phyloP scores from a whole-genome alignment of 2,888 invertebrate species.

The Cheilosia soror region DNA sequence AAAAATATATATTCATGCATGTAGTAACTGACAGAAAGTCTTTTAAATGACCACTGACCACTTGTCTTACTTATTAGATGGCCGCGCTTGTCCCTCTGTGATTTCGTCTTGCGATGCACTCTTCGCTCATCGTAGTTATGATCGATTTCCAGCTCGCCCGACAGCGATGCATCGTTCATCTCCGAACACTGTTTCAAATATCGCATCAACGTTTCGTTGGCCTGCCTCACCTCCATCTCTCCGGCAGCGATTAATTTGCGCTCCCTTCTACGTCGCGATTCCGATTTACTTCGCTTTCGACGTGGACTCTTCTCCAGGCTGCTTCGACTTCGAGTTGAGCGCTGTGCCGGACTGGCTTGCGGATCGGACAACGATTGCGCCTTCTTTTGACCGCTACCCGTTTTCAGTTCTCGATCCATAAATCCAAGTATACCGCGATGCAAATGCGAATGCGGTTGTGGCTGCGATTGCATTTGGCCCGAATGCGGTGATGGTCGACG shows the following conservation, averaged over 20 bases:
- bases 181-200: constrained; percentile 84
- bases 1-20: not conserved
- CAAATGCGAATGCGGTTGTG: constrained; percentile 80
- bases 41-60: constrained; percentile 62
- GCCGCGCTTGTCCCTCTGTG: constrained; percentile 83
- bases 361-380: constrained; percentile 83
- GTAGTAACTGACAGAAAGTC: not conserved
- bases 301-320: constrained; percentile 84
- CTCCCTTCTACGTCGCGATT: constrained; percentile 83
- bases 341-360: constrained; percentile 83
- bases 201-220: constrained; percentile 83
- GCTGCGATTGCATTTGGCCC: constrained; percentile 80
- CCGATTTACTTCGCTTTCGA: constrained; percentile 84
- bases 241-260: constrained; percentile 83
- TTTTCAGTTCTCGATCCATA: constrained; percentile 83
- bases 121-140: constrained; percentile 83
- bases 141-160: constrained; percentile 84
- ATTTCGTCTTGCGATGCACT: constrained; percentile 83
- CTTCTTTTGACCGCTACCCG: constrained; percentile 79
- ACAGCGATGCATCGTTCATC: constrained; percentile 83
- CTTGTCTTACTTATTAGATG: constrained; percentile 82
- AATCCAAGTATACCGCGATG: constrained; percentile 83
- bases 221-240: constrained; percentile 84
- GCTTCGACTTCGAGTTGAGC: constrained; percentile 82
- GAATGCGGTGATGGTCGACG: constrained; percentile 72